A percentile compares a stretch with the other conserved stretches of the same genome.
These are phyloP conservation scores for Drosophila repletoides DNA, from an alignment of 1,140 invertebrate genomes.

Conservation along the genomic window DNA sequence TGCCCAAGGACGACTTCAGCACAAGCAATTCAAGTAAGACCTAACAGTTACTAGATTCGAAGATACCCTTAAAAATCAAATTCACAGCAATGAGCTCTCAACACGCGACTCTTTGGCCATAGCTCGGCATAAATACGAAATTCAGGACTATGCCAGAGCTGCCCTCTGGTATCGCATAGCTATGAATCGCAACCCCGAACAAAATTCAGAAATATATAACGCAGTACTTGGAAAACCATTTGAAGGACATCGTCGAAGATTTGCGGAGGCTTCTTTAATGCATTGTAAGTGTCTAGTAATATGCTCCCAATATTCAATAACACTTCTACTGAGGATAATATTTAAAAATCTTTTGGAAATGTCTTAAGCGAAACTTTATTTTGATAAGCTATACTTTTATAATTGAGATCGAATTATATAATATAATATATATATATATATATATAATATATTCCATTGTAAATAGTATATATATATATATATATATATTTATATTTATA, in stretches of 20 bases:
- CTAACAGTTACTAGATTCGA: background rate
- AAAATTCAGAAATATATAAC: background rate
- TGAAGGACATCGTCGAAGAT: background rate
- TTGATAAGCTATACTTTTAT: too few species aligned
- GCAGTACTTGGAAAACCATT: conserved; percentile 10
- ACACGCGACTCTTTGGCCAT: conserved; percentile 32
- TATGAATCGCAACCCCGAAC: conserved; percentile 8
- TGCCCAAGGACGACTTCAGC: conserved; percentile 92
- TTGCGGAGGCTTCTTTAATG: conserved; percentile 11
- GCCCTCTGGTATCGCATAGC: conserved; percentile 39
- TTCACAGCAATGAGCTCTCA: conserved; percentile 13
- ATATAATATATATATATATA: too few species aligned
- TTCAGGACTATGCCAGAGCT: conserved; percentile 23
- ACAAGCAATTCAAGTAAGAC: conserved; percentile 90
- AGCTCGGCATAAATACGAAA: conserved; percentile 27
- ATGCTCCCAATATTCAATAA: too few species aligned
- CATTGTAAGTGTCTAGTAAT: conserved; percentile 15
- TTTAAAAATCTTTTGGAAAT: background rate
- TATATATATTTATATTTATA: too few species aligned
- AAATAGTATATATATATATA: too few species aligned
- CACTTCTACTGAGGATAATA: too few species aligned
- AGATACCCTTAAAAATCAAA: background rate
- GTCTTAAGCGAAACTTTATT: background rate
- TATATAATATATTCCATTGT: too few species aligned
- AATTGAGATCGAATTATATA: too few species aligned